Base-by-base conservation (phyloP, 2,797 vertebrate species). In the Karalla daura region DNA sequence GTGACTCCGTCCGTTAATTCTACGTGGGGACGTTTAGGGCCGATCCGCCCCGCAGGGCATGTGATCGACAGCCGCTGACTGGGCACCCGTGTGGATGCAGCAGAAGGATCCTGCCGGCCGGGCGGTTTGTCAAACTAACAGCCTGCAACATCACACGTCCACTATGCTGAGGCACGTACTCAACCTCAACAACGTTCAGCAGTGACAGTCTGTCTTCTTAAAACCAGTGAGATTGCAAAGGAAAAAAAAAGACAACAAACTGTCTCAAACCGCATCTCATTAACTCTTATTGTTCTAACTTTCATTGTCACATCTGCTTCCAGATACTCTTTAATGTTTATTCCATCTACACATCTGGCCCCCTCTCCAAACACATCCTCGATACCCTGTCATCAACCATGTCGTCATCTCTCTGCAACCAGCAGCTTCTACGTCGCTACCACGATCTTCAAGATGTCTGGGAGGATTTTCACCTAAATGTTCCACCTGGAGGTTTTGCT, bases 41-140 rank as follows among this genome's bases (percentile, higher is more conserved):
- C 69, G 63, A 65, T 65, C 25, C n/a, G 21, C 63, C 70, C 36
- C 36, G 8, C 5, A 28, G 21, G 18, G n/a, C 46, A 43, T 59
- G 47, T 59, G 50, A 66, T 27, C 28, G 69, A 74, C 58, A 61
- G 44, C 13, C 27, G 63, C 63, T 76, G 64, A 65, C 18, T 68
- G 37, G 65, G 63, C 59, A 62, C 45, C 14, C 39, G 25, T 63
- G 53, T 20, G 39, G 52, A 17, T 9, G 1, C 6, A 36, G 50
- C 21, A 43, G 44, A 69, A 63, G 36, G 25, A 52, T 28, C 18
- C 25, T 33, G 45, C 23, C 43, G 64, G 66, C 37, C 5, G 25
- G 10, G 36, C 41, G 13, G 55, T 53, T 30, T 50, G 3, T 70
- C 47, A 53, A 15, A 24, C n/a, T 32, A 44, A 36, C 5, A 17